These are phyloP conservation scores for Darevskia mixta DNA, from an alignment of 2,797 vertebrate species.

Conservation along the genomic window DNA sequence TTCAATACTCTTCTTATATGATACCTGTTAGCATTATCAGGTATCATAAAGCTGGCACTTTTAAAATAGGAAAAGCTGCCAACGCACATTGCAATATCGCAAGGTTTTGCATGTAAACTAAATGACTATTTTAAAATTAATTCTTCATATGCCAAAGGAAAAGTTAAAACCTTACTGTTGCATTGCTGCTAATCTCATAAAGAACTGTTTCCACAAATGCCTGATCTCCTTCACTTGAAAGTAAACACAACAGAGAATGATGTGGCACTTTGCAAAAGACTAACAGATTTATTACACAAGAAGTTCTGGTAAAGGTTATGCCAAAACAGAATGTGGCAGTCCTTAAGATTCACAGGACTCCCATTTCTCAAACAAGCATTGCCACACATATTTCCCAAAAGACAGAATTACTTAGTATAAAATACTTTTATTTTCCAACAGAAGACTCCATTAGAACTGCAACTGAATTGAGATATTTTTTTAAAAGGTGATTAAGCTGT, in stretches of 20 bases:
- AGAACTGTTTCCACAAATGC: background rate
- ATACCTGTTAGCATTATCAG: fast-evolving
- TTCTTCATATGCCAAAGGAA: fast-evolving
- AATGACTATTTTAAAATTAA: conserved; percentile 27
- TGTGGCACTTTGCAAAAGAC: background rate
- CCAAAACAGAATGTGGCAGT: too few species aligned
- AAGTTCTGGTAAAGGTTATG: background rate
- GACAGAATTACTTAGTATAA: background rate
- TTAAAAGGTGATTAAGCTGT: too few species aligned
- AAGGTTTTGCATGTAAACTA: background rate
- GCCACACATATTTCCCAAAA: background rate
- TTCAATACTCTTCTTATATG: background rate
- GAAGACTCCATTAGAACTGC: background rate
- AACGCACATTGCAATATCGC: background rate
- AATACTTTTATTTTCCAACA: background rate
- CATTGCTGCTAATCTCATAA: background rate
- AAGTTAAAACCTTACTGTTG: background rate
- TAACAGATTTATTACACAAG: background rate
- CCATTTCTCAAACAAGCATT: too few species aligned
- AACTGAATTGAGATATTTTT: background rate
- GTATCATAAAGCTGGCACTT: background rate
- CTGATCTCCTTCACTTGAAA: background rate
- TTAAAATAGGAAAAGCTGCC: background rate
- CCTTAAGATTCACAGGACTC: background rate
- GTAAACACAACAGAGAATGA: background rate